Evolutionary conservation across 2,888 invertebrate genomes (phyloP).

Genomic region (Drosophila melanosoma): DNA sequence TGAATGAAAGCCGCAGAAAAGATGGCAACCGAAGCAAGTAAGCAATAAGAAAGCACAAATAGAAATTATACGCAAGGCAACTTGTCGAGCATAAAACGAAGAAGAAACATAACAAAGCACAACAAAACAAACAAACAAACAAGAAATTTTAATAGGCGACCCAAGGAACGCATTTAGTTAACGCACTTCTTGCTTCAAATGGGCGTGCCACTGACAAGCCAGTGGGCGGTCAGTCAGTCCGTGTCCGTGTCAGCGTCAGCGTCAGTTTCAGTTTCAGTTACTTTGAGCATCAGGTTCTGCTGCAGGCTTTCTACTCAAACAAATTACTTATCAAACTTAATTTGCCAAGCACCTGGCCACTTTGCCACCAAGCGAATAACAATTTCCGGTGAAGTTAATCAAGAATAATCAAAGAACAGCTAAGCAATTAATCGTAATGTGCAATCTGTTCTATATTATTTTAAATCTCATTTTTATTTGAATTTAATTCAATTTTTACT

Average conservation of each 20-base stretch:
- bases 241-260: too few species aligned
- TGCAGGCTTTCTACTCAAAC: conserved; percentile 26
- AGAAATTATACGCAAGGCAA: conserved; percentile 50
- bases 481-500: too few species aligned
- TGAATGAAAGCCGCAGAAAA: conserved; percentile 50
- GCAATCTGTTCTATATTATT: too few species aligned
- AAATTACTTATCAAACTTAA: conserved; percentile 10
- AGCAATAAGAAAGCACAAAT: conserved; percentile 41
- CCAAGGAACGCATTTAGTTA: conserved; percentile 38
- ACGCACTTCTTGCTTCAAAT: conserved; percentile 14
- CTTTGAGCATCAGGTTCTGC: background rate
- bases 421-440: background rate
- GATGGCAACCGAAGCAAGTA: conserved; percentile 26
- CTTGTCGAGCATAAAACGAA: conserved; percentile 25
- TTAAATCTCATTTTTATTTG: too few species aligned
- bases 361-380: conserved; percentile 1
- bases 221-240: background rate
- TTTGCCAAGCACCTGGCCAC: background rate
- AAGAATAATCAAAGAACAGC: background rate
- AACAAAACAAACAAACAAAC: conserved; percentile 42
- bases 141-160: conserved; percentile 61
- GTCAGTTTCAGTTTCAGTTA: conserved; percentile 10
- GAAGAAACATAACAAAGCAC: conserved; percentile 44
- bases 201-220: conserved; percentile 8
- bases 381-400: conserved; percentile 1